Evolutionary conservation across 1,140 invertebrate genomes (phyloP), one percentile per base, ranked within the genome.

Genomic region (Harlomillsia oculata): DNA sequence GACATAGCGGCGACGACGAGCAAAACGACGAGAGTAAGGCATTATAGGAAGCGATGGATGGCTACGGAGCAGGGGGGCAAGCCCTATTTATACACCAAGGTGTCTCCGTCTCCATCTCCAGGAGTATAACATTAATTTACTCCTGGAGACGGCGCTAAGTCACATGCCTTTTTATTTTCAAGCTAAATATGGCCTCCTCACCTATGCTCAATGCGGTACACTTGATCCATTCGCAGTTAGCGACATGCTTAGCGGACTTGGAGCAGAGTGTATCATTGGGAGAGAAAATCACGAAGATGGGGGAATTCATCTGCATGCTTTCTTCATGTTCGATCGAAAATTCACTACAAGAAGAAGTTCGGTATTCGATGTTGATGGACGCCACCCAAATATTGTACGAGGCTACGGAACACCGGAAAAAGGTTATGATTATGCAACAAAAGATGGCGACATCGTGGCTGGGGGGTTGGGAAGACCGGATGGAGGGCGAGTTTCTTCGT

Each of bases 181-280:
- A 34, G 32, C 32, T n/a, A 8, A n/a, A 34, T 34, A 34, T n/a
- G 32, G 32, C 8, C 32, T 34, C 8, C n/a, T 34, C 32, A 34
- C 32, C n/a, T 34, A 34, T 8, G 20, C 9, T 43, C 40, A 18
- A 21, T 43, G 26, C 32, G 6, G 26, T 29, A 16, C 6, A 13
- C 45, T 48, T 3, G 45, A 34, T 21, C 26, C 26, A 5, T 30
- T 13, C 6, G 6, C 6, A 11, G 45, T 48, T 30, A 11, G 5
- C 5, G 29, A 23, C n/a, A 2, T 21, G 5, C 18, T 50, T 39
- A 25, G 18, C 9, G 9, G 9, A 20, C 18, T 36, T 36, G 6
- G n/a, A 50, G 48, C 48, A 3, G 48, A 50, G 48, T 50, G 48
- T 18, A 32, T 50, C 48, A 50, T 50, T 36, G 48, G 48, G 21